phyloP scores from a whole-genome alignment of 2,113 vertebrate genomes.

The Illadopsis cleaveri region DNA sequence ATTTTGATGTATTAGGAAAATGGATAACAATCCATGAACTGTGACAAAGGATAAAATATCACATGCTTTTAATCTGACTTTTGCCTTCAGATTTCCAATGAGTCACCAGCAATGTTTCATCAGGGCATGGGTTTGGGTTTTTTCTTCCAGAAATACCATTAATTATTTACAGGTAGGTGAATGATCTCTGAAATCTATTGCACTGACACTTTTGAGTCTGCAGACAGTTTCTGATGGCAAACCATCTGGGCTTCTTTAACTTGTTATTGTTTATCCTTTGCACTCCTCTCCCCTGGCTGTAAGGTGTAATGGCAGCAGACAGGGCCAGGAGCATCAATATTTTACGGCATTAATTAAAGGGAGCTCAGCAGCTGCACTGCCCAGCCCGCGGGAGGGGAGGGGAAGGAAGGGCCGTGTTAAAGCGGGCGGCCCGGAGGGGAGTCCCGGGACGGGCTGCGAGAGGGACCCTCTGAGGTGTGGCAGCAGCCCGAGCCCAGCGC shows the following conservation, averaged over 20 bases:
- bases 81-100: neutral
- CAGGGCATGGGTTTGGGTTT: neutral
- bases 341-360: slow-evolving; percentile 75
- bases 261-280: slow-evolving; percentile 63
- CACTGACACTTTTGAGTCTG: slow-evolving; percentile 59
- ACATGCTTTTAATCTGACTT: neutral
- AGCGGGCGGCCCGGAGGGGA: accelerated
- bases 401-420: neutral
- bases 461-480: accelerated
- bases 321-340: slow-evolving; percentile 79
- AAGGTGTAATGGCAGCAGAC: slow-evolving; percentile 66
- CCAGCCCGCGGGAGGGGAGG: neutral
- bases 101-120: slow-evolving; percentile 31
- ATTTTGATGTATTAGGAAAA: neutral
- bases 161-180: slow-evolving; percentile 71
- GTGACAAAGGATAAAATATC: neutral
- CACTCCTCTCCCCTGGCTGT: slow-evolving; percentile 42
- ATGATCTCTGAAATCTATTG: slow-evolving; percentile 63
- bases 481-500: accelerated
- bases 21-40: neutral
- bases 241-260: slow-evolving; percentile 67
- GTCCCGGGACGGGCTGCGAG: neutral
- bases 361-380: neutral
- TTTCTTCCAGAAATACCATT: slow-evolving; percentile 52
- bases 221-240: slow-evolving; percentile 62